These are phyloP conservation scores for Drosophila macrospina DNA, from an alignment of 2,888 invertebrate species.

Conservation along the genomic window DNA sequence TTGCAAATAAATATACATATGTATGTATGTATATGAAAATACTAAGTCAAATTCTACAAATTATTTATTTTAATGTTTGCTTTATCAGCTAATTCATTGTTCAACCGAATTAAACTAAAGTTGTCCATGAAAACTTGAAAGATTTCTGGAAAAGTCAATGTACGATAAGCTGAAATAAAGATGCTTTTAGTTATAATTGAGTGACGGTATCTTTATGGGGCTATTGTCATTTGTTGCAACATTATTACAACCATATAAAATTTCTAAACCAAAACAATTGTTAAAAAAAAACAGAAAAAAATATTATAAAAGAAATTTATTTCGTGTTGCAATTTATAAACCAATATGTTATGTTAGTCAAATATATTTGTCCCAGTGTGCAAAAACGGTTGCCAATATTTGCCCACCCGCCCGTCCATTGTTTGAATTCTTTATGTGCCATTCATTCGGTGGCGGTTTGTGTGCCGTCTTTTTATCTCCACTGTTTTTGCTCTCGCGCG, in stretches of 20 bases:
- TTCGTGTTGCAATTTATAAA: too few relatives aligned
- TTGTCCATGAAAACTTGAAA: background rate
- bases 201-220: too few relatives aligned
- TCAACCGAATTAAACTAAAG: background rate
- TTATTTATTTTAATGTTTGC: background rate
- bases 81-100: background rate
- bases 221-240: background rate
- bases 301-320: too few relatives aligned
- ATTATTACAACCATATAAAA: background rate
- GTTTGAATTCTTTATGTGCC: conserved; percentile 69
- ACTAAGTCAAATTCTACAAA: background rate
- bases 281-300: too few relatives aligned
- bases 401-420: conserved; percentile 47
- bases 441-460: conserved; percentile 75
- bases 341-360: background rate
- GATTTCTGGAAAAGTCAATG: background rate
- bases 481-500: conserved; percentile 61
- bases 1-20: background rate
- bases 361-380: conserved; percentile 42
- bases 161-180: background rate
- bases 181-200: too few relatives aligned
- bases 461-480: conserved; percentile 70
- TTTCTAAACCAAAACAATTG: too few relatives aligned
- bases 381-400: conserved; percentile 51
- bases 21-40: background rate